Conservation (phyloP, 2,113 vertebrate species). For the Gila orcuttii region DNA sequence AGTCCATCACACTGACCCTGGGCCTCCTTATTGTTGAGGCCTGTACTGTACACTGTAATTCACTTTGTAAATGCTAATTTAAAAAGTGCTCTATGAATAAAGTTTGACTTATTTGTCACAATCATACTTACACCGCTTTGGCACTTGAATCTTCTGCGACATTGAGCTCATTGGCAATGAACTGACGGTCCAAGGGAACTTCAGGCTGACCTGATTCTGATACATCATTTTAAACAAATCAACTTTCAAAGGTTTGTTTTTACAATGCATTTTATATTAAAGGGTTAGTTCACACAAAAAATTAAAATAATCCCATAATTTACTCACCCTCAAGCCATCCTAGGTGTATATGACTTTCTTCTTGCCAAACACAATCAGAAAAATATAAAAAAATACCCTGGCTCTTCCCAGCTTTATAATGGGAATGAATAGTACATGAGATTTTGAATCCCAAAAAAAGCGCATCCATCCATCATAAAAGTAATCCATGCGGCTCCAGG, state of each 20-base stretch:
- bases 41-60: not conserved
- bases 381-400: too few species aligned
- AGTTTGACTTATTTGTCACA: not conserved
- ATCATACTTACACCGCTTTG: slow-evolving; percentile 84
- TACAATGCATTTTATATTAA: not conserved
- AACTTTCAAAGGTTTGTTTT: not conserved
- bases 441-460: too few species aligned
- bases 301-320: too few species aligned
- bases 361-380: too few species aligned
- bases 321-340: too few species aligned
- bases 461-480: too few species aligned
- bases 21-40: not conserved
- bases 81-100: not conserved
- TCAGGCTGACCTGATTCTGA: slow-evolving; percentile 92
- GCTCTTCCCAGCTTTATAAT: too few species aligned
- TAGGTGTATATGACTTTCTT: too few species aligned
- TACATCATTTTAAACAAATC: not conserved
- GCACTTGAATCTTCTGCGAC: slow-evolving; percentile 83
- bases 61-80: not conserved
- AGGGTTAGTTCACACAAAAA: too few species aligned
- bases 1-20: not conserved
- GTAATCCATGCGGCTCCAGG: too few species aligned
- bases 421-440: too few species aligned
- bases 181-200: slow-evolving; percentile 87
- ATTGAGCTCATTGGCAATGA: slow-evolving; percentile 88